phyloP scores from a whole-genome alignment of 2,113 vertebrate species.

The Mobula birostris region DNA sequence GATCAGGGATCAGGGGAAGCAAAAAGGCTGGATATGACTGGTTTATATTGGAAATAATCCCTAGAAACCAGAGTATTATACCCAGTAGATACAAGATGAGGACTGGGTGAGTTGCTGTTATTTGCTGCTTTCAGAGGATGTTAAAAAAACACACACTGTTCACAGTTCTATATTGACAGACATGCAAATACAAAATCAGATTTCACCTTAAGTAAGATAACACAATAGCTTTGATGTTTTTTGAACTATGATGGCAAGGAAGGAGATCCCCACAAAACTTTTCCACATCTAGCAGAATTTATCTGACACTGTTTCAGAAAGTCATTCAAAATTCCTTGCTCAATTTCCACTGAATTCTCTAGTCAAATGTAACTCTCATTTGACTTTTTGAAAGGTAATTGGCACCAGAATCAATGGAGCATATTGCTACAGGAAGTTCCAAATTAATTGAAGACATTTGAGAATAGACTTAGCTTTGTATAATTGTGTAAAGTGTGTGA shows the following conservation, averaged over 20 bases:
- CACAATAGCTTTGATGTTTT: not conserved
- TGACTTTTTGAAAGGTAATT: not conserved
- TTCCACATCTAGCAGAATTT: not conserved
- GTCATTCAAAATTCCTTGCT: not conserved
- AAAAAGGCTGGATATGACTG: not conserved
- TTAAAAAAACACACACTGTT: not conserved
- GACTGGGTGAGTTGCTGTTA: not conserved
- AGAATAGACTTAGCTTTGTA: too few relatives aligned
- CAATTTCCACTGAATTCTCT: not conserved
- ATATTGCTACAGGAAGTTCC: too few relatives aligned
- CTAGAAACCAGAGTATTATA: not conserved
- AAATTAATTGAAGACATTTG: too few relatives aligned
- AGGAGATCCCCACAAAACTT: not conserved
- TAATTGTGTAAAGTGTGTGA: too few relatives aligned
- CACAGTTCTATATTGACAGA: not conserved
- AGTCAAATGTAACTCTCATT: not conserved
- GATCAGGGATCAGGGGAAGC: not conserved
- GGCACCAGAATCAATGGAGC: too few relatives aligned
- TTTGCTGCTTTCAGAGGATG: not conserved
- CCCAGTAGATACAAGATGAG: not conserved
- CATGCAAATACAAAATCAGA: not conserved
- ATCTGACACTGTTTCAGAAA: not conserved
- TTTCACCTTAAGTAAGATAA: not conserved
- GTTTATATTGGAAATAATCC: not conserved
- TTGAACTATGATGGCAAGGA: not conserved